Conservation (phyloP, 37 sponge, comb jelly and placozoan genomes). For the Halisarca cf. caerulea region DNA sequence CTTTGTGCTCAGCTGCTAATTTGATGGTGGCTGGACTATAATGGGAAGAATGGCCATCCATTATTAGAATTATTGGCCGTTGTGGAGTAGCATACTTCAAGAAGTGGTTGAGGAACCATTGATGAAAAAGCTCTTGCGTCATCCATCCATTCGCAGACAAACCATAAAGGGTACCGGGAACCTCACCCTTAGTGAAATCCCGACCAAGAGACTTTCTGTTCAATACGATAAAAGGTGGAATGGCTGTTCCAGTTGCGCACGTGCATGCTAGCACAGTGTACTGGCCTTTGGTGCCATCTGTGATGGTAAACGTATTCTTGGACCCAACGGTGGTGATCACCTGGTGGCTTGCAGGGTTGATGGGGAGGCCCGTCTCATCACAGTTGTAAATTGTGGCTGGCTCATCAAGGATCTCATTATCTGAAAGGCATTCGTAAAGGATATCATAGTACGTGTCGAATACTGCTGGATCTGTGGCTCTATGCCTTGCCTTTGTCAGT, state of each 20-base stretch:
- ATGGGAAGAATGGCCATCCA: slow-evolving; percentile 41
- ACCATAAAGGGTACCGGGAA: slow-evolving; percentile 53
- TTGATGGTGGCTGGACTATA: not conserved
- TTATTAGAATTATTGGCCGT: slow-evolving; percentile 23
- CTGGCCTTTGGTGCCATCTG: slow-evolving; percentile 19
- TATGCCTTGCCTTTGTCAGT: slow-evolving; percentile 42
- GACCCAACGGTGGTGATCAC: not conserved
- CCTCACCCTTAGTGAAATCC: slow-evolving; percentile 35
- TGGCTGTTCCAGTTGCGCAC: slow-evolving; percentile 23
- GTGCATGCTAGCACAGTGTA: slow-evolving; percentile 40
- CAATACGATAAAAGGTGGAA: slow-evolving; percentile 40
- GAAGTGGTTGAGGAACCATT: slow-evolving; percentile 34
- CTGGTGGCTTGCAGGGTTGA: slow-evolving; percentile 28
- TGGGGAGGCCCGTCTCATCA: slow-evolving; percentile 59
- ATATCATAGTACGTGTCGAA: slow-evolving; percentile 42
- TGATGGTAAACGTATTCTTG: slow-evolving; percentile 14
- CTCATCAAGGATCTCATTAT: slow-evolving; percentile 42
- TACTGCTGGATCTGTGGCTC: slow-evolving; percentile 37
- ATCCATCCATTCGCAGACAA: slow-evolving; percentile 47
- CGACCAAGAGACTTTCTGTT: slow-evolving; percentile 20
- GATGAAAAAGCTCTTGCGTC: slow-evolving; percentile 23
- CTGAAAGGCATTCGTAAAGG: slow-evolving; percentile 30
- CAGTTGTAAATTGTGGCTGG: slow-evolving; percentile 44
- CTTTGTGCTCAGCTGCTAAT: not conserved
- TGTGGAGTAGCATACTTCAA: not conserved